These are phyloP conservation scores for Amphiduros pacificus DNA, from an alignment of 2,888 invertebrate genomes.

Conservation along the genomic window DNA sequence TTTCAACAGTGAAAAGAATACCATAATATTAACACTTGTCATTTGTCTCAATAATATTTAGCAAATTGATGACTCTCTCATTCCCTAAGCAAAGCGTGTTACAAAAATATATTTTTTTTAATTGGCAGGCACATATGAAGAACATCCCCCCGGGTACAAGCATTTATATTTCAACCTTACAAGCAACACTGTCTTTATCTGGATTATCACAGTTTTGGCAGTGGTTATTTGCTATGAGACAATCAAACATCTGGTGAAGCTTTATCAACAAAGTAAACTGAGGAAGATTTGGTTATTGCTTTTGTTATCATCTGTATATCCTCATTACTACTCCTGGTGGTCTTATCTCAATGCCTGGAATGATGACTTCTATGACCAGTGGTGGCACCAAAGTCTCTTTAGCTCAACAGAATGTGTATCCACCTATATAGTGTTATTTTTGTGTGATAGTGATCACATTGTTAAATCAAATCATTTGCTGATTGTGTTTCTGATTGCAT, in stretches of 20 bases:
- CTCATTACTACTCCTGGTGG: conserved; percentile 37
- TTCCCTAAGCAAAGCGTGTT: background rate
- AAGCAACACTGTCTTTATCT: conserved; percentile 26
- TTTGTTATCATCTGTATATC: conserved; percentile 24
- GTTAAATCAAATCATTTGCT: conserved; percentile 53
- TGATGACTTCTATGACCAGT: conserved; percentile 31
- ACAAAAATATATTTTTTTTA: background rate
- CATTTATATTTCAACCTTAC: conserved; percentile 33
- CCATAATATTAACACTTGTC: too few species aligned
- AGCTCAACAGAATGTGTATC: conserved; percentile 28
- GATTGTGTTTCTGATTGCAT: conserved; percentile 19
- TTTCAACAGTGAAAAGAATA: too few species aligned
- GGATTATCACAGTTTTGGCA: conserved; percentile 19
- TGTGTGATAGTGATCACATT: conserved; percentile 5
- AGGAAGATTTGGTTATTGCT: conserved; percentile 17
- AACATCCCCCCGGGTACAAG: conserved; percentile 25
- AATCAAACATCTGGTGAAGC: conserved; percentile 16
- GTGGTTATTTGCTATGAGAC: conserved; percentile 27
- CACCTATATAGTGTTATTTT: conserved; percentile 19
- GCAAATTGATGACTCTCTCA: background rate
- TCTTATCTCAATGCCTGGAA: conserved; percentile 32
- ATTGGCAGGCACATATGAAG: conserved; percentile 28
- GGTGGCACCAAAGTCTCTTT: conserved; percentile 32
- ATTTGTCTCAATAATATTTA: background rate
- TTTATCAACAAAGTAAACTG: conserved; percentile 4